Base-by-base conservation (phyloP, 1,140 invertebrate species). In the Holcopasites calliopsidis region DNA sequence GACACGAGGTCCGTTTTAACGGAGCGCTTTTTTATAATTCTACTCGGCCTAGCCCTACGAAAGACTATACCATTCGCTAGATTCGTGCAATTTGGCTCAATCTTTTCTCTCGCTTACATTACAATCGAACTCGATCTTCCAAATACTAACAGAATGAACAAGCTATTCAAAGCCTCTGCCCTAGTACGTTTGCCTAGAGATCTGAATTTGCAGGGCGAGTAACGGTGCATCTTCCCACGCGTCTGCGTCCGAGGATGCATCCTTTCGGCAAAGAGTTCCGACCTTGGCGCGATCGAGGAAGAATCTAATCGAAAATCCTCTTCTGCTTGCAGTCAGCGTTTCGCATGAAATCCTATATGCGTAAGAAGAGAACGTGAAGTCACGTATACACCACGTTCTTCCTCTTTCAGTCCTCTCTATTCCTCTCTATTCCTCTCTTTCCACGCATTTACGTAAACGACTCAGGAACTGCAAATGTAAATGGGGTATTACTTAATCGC, bases 401-500 rank as follows among this genome's bases (percentile, higher is more conserved):
- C 42, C 1, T n/a, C n/a, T n/a, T n/a, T n/a, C n/a, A n/a, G n/a
- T n/a, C n/a, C n/a, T n/a, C n/a, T n/a, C n/a, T n/a, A n/a, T n/a
- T n/a, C n/a, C n/a, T n/a, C n/a, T 47, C 6, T 28, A 2, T 38
- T 13, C 28, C 6, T 58, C n/a, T 58, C 23, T 49, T 42, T 16
- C 33, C 13, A n/a, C 23, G 10, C 18, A 18, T n/a, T 64, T 72
- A 52, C 58, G 44, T 42, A 62, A 72, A 62, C 69, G 21, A 40
- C 31, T 69, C 66, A 21, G 38, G 38, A 70, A 70, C 54, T n/a
- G n/a, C n/a, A n/a, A n/a, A n/a, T n/a, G n/a, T n/a, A 47, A 58
- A 60, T 42, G n/a, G n/a, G n/a, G 68, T 65, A 70, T 70, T 61
- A 71, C 69, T 50, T 38, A 71, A 71, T 71, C 54, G 40, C 23